Base-by-base conservation (phyloP, 2,888 invertebrate genomes). In the Drosophila barbarae region DNA sequence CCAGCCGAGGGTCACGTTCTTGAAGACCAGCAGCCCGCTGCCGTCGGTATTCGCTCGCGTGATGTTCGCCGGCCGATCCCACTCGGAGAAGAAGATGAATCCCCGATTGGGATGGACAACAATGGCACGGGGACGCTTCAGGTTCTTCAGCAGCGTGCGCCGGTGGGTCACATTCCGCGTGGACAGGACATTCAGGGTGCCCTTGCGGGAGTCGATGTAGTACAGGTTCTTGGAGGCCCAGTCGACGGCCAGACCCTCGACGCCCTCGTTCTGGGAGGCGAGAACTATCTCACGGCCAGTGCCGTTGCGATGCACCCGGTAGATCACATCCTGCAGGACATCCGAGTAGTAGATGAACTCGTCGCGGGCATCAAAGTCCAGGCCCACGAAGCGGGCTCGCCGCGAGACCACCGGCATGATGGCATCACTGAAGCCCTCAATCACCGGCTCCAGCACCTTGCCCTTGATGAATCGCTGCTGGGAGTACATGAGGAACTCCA, bases 261-360 rank as follows among this genome's bases (percentile, higher is more conserved):
- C 98, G 0, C 98, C 98, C 90, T 98, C 98, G 87, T 98, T 98
- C 87, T 98, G 98, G 1, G 97, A 97, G 1, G 98, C 97, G 36
- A 98, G 89, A 0, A 98, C 97, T 58, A 96, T 97, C 90, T 97
- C 96, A 28, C 94, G 92, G 0, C 94, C 93, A 0, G 94, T 94
- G 46, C 95, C 95, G 78, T 95, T 95, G 68, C 94, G 91, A 79
- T 94, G 94, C 0, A 95, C 94, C 23, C 95, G 90, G 88, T 97
- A 96, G 72, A 98, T 98, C 0, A 98, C 98, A 88, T 98, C 97
- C 90, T 98, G 96, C 21, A 98, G 91, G 0, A 99, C 98, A 87
- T 99, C 99, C 0, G 98, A 98, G 89, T 98, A 99, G 89, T 98
- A 99, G 73, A 99, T 97, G 82, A 95, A 95, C 82, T 96, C 93